Evolutionary conservation across 2,797 vertebrate species (phyloP), one percentile per base, ranked within the genome.

Genomic region (Fistularia tabacaria): DNA sequence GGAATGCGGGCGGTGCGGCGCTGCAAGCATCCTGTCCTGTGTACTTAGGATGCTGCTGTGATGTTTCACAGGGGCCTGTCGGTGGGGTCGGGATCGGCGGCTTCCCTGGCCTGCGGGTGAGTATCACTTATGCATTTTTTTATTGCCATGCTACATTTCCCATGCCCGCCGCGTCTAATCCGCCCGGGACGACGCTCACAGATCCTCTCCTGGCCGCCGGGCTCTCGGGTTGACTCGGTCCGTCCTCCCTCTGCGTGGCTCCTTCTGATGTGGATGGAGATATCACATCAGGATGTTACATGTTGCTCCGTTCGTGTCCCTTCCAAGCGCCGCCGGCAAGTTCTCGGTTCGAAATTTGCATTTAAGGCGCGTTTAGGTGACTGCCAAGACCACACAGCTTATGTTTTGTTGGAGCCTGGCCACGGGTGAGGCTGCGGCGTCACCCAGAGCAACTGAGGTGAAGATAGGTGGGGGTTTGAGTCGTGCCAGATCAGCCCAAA

Each of bases 51-150:
- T 80, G 58, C 76, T 80, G 64, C 71, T 80, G 45, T 80, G 78
- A 62, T 83, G 72, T 86, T 88, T 91, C 72, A 54, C 87, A 98
- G 97, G 95, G 96, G 57, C 81, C 88, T 73, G 85, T 93, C 80
- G 97, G 97, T 79, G 92, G 90, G 54, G 57, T 74, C 77, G 97
- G 97, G 42, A 95, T 92, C 57, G 68, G 85, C 36, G 97, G 97
- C 53, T 99, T 98, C 86, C 94, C 95, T 64, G 97, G 97, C 46
- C 85, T 99, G 56, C 93, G 92, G 88, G 97, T 98, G 78, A 96
- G 95, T 94, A 79, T 48, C 46, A 25, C 4, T 47, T 63, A 46
- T 62, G 5, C 14, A 51, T 48, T 44, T 46, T 49, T 57, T 14
- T 57, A 25, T 56, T 12, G 3, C n/a, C 41, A 8, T 56, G 46